Percentiles rank a stretch among this genome's conserved stretches.
Evolutionary conservation across 1,140 invertebrate species (phyloP).

Genomic region (Centruroides sculpturatus): DNA sequence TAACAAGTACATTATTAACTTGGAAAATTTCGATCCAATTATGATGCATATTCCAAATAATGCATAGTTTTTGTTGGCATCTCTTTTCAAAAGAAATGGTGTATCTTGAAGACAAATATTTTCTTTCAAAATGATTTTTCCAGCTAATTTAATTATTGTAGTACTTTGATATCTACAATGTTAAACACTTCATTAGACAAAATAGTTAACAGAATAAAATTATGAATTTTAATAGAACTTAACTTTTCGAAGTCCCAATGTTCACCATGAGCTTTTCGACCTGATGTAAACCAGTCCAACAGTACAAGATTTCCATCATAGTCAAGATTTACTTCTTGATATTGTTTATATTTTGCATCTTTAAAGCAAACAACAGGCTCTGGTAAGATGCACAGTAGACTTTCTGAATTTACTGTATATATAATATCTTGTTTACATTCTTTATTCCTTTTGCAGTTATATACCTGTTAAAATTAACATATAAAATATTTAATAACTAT

Average conservation of each 20-base stretch:
- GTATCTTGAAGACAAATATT: slow-evolving; percentile 1
- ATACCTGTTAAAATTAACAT: neutral
- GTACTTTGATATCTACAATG: slow-evolving; percentile 2
- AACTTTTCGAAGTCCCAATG: slow-evolving; percentile 10
- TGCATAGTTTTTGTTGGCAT: slow-evolving; percentile 5
- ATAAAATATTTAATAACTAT: neutral
- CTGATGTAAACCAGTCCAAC: slow-evolving; percentile 12
- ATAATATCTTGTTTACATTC: slow-evolving; percentile 3
- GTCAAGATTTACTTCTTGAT: slow-evolving; percentile 5
- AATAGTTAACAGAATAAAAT: neutral
- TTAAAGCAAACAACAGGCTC: slow-evolving; percentile 12
- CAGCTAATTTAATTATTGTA: slow-evolving; percentile 4
- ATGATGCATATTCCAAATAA: slow-evolving; percentile 9
- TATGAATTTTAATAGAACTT: neutral
- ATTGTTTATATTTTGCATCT: slow-evolving; percentile 6
- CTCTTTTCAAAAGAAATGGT: neutral
- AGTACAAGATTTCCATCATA: slow-evolving; percentile 6
- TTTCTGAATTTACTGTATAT: neutral
- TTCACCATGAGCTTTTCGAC: slow-evolving; percentile 9
- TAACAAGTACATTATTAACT: too few relatives aligned
- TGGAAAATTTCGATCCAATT: neutral
- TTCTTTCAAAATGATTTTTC: slow-evolving; percentile 4
- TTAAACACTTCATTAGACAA: neutral
- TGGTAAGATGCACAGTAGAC: slow-evolving; percentile 8
- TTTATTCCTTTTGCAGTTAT: slow-evolving; percentile 4